Percentiles rank a stretch among this genome's conserved stretches.
These are phyloP conservation scores for Ageneiosus marmoratus DNA, from an alignment of 2,113 vertebrate genomes.

Conservation along the genomic window DNA sequence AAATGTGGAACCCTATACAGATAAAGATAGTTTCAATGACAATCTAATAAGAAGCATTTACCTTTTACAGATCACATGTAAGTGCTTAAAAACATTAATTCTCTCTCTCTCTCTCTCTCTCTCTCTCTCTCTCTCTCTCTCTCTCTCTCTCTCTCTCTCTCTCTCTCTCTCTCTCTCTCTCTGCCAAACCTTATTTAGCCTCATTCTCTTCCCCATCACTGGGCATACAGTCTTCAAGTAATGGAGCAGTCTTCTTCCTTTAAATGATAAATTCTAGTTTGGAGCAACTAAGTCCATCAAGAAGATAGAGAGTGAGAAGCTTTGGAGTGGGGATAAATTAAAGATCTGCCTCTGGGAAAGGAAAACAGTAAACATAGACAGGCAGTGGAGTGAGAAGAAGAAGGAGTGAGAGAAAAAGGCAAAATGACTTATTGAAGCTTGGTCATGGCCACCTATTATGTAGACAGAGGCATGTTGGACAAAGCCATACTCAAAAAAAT, in stretches of 20 bases:
- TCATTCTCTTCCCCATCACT: conserved; percentile 19
- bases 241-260: conserved; percentile 47
- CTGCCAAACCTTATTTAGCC: not conserved
- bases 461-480: conserved; percentile 1
- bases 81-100: not conserved
- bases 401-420: conserved; percentile 42
- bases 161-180: conserved; percentile 33
- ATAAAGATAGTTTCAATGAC: not conserved
- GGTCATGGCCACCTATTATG: conserved; percentile 18
- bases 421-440: conserved; percentile 36
- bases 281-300: conserved; percentile 68
- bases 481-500: not conserved
- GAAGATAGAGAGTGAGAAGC: conserved; percentile 51
- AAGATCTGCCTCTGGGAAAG: conserved; percentile 64
- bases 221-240: conserved; percentile 53
- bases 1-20: not conserved
- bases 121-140: conserved; percentile 34
- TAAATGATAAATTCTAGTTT: conserved; percentile 72
- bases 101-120: conserved; percentile 21
- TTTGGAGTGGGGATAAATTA: conserved; percentile 64
- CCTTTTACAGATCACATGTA: not conserved
- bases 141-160: conserved; percentile 21
- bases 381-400: conserved; percentile 43
- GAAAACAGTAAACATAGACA: conserved; percentile 54
- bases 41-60: not conserved